Conservation (phyloP, 2,888 invertebrate genomes). For the Diaperis boleti region DNA sequence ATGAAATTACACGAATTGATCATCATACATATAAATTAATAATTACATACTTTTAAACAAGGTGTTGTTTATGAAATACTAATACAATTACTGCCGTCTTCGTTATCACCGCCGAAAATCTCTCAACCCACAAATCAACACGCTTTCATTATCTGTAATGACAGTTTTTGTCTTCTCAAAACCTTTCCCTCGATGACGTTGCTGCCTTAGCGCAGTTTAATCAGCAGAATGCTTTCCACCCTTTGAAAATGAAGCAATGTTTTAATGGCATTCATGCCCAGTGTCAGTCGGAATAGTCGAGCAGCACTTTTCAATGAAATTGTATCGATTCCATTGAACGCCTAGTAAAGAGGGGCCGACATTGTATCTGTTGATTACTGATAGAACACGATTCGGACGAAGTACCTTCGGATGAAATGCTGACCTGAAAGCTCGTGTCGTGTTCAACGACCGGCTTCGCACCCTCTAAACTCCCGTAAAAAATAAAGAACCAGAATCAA, state of each 20-base stretch:
- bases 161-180: conserved; percentile 2
- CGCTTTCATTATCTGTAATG: conserved; percentile 1
- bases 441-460: conserved; percentile 39
- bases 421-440: conserved; percentile 55
- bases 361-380: conserved; percentile 52
- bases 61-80: no score
- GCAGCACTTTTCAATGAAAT: conserved; percentile 46
- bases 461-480: conserved; percentile 2
- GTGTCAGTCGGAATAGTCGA: conserved; percentile 38
- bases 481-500: conserved; percentile 32
- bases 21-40: no score
- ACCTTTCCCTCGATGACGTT: conserved; percentile 11
- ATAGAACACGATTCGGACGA: conserved; percentile 58
- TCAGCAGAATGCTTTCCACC: conserved; percentile 45
- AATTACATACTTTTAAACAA: no score
- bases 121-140: not conserved
- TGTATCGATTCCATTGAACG: conserved; percentile 47
- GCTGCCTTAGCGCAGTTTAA: conserved; percentile 38
- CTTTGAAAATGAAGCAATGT: conserved; percentile 44
- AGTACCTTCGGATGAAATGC: conserved; percentile 55
- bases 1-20: no score
- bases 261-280: conserved; percentile 45
- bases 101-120: no score
- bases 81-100: no score
- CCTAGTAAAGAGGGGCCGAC: conserved; percentile 36